Base-by-base conservation (phyloP, 2,888 invertebrate species). In the Lasioglossum leucozonium region DNA sequence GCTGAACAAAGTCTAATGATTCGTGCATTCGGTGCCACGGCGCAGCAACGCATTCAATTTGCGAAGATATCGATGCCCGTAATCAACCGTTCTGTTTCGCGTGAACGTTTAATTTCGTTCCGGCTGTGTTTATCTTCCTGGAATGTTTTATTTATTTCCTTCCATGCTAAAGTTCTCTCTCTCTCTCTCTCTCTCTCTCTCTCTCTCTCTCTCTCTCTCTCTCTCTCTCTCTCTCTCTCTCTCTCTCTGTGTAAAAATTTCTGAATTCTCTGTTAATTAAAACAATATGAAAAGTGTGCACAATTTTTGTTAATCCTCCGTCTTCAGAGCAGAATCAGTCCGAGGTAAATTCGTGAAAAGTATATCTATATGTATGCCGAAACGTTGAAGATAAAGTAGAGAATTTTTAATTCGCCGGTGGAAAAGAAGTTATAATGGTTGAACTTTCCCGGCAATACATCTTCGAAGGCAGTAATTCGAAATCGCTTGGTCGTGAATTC, bases 1-100 rank as follows among this genome's bases (percentile, higher is more conserved):
- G 37, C 67, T 22, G 67, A 37, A 67, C 67, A 37, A 67, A 67
- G 67, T 67, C 22, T 37, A 67, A 67, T 67, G 67, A 67, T 37
- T 67, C 67, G 3, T 4, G 22, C 22, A 10, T 67, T 22, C 37
- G 22, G 37, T 22, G 11, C 11, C 10, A 0, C 51, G 10, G 3
- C 37, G 10, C 22, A 1, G 37, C 22, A 22, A 11, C 37, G 67
- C 67, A 37, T 37, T 22, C 37, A 40, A 67, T 67, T 67, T 22
- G 8, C 67, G 4, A 67, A 67, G 67, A 67, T 22, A 67, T 22
- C 67, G 11, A 10, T 22, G 0, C 10, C 18, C 10, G 37, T 67
- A 67, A 67, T 37, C 22, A 67, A 34, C 37, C 22, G 34, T 37
- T 67, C 37, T 37, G 67, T 67, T 67, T 37, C 37, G 67, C 22